A percentile compares a stretch with the other conserved stretches of the same genome.
Evolutionary conservation across 1,140 invertebrate species (phyloP).

Genomic region (Mya arenaria): DNA sequence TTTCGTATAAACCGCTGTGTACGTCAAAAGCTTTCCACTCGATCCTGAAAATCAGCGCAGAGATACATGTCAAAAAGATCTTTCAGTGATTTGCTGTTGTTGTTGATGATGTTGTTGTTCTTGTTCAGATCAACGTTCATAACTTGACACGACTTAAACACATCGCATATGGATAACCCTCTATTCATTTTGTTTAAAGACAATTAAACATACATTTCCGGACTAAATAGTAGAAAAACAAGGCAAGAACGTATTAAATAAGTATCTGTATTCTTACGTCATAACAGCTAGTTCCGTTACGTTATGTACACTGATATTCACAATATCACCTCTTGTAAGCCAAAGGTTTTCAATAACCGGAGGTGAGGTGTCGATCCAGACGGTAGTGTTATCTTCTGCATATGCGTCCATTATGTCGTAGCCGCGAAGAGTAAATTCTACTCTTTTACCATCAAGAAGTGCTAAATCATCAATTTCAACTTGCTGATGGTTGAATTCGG

Average conservation of each 20-base stretch:
- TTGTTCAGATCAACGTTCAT: not conserved
- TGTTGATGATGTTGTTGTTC: not conserved
- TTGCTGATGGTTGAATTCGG: constrained; percentile 1
- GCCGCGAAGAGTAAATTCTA: constrained; percentile 43
- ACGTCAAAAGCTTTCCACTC: constrained; percentile 64
- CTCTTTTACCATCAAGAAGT: constrained; percentile 35
- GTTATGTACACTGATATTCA: constrained; percentile 36
- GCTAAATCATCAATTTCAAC: constrained; percentile 1
- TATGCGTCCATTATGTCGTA: constrained; percentile 45
- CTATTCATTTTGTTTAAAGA: no score
- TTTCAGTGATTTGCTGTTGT: not conserved
- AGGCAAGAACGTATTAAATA: not conserved
- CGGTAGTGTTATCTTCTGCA: constrained; percentile 32
- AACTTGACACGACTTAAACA: not conserved
- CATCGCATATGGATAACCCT: no score
- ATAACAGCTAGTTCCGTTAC: not conserved
- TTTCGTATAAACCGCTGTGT: constrained; percentile 60
- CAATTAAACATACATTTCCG: not conserved
- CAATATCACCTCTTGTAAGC: constrained; percentile 19
- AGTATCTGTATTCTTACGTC: not conserved
- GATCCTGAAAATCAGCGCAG: constrained; percentile 42
- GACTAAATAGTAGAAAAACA: not conserved
- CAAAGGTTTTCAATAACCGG: constrained; percentile 42
- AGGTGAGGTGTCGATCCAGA: constrained; percentile 19
- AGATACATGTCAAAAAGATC: not conserved